Evolutionary conservation across 2,113 vertebrate species (phyloP), one percentile per base, ranked within the genome.

Genomic region (Centrocercus urophasianus): DNA sequence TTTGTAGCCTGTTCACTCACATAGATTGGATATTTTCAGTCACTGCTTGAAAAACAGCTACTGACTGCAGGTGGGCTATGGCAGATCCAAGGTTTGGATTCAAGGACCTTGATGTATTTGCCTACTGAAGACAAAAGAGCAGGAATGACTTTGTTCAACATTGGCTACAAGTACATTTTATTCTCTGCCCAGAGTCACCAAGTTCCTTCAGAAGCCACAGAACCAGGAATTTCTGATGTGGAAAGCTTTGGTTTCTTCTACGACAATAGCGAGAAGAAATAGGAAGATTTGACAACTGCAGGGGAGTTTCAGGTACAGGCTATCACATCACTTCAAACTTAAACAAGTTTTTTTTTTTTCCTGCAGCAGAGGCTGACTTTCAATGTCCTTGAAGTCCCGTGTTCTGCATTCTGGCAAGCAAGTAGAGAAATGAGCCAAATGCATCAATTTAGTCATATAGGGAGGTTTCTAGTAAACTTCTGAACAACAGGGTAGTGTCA

Each of bases 391-490:
- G 83, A 93, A 80, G 25, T 43, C 60, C 92, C 34, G 10, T 63
- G 65, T 93, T 90, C 69, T 28, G 59, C 86, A 90, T 90, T 90
- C 83, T 90, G 70, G 73, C 56, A 93, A 66, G 78, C 63, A 86
- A 92, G 56, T 32, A 45, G 63, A 94, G 74, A 90, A 93, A 97
- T 64, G 50, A 96, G 76, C 59, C 77, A 93, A 67, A 94, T 86
- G 64, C 83, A 67, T 85, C 59, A 88, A 63, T 95, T 94, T 72
- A 81, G 65, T 88, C 79, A 65, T 83, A 88, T 11, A 88, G 80
- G 16, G 76, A 97, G 43, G 43, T 88, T 94, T 96, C 90, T 86
- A 95, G 92, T 93, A 95, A 94, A 95, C 63, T 97, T 93, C 82
- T 90, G 83, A 88, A 82, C 52, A 0, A 69, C 6, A 0, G 85